Percentiles rank a stretch among this genome's conserved stretches.
These are phyloP conservation scores for Meliscaeva auricollis DNA, from an alignment of 2,888 invertebrate species.

Conservation along the genomic window DNA sequence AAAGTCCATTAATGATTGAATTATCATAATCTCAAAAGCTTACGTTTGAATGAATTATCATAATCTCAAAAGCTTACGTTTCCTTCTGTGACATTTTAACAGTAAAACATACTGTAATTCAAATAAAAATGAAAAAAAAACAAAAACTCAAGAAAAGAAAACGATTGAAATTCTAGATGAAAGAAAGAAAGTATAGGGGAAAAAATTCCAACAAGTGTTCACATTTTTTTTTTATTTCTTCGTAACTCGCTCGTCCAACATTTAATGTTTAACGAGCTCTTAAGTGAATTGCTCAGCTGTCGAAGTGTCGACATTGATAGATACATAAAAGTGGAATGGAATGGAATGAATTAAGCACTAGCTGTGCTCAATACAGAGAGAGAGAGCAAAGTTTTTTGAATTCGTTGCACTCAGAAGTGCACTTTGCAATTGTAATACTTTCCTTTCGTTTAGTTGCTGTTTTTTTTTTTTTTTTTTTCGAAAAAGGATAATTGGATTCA, in stretches of 20 bases:
- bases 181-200: not conserved
- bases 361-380: not conserved
- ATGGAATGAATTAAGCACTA: slow-evolving; percentile 11
- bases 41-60: not conserved
- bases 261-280: slow-evolving; percentile 69
- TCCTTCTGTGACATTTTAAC: not conserved
- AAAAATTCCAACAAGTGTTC: slow-evolving; percentile 43
- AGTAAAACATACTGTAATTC: slow-evolving; percentile 23
- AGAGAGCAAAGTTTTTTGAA: slow-evolving; percentile 25
- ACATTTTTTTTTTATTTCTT: not conserved
- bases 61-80: not conserved
- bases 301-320: slow-evolving; percentile 48
- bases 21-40: not conserved
- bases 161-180: slow-evolving; percentile 13
- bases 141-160: not conserved
- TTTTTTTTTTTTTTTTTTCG: not conserved
- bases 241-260: slow-evolving; percentile 42
- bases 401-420: slow-evolving; percentile 41
- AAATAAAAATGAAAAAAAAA: not conserved
- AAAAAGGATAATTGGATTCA: slow-evolving; percentile 35
- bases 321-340: not conserved
- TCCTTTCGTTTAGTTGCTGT: too few relatives aligned
- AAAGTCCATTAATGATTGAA: too few relatives aligned
- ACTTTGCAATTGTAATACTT: slow-evolving; percentile 40
- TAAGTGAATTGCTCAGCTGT: slow-evolving; percentile 62